Evolutionary conservation across 1,140 invertebrate genomes (phyloP).

Genomic region (Zeugodacus cucurbitae): DNA sequence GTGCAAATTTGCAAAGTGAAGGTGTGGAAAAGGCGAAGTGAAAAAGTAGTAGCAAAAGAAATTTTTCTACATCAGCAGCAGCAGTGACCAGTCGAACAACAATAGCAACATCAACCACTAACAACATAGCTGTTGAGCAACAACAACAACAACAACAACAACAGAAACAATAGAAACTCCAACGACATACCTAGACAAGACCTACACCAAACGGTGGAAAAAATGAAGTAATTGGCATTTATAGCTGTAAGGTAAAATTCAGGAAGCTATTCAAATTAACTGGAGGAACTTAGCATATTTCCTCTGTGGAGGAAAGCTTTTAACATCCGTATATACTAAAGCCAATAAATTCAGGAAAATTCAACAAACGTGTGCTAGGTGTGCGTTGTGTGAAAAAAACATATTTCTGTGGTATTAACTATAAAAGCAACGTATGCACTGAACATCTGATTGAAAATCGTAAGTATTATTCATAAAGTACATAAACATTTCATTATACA

Average conservation of each 20-base stretch:
- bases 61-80: constrained; percentile 30
- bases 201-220: background rate
- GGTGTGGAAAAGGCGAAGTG: constrained; percentile 10
- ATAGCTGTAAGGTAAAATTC: background rate
- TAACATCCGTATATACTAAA: too few relatives aligned
- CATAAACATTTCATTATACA: background rate
- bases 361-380: too few relatives aligned
- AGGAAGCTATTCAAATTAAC: background rate
- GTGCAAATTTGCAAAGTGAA: constrained; percentile 27
- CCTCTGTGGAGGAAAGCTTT: too few relatives aligned
- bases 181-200: constrained; percentile 19
- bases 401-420: background rate
- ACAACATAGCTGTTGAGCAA: background rate
- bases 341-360: too few relatives aligned
- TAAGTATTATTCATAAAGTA: background rate
- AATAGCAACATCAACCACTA: constrained; percentile 12
- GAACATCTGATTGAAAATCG: background rate
- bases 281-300: too few relatives aligned
- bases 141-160: background rate
- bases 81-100: constrained; percentile 3
- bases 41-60: constrained; percentile 27
- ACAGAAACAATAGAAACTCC: background rate
- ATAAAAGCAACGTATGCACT: background rate
- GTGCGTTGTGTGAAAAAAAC: too few relatives aligned
- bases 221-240: background rate